phyloP scores from a whole-genome alignment of 2,797 vertebrate genomes.

The Characodon lateralis region DNA sequence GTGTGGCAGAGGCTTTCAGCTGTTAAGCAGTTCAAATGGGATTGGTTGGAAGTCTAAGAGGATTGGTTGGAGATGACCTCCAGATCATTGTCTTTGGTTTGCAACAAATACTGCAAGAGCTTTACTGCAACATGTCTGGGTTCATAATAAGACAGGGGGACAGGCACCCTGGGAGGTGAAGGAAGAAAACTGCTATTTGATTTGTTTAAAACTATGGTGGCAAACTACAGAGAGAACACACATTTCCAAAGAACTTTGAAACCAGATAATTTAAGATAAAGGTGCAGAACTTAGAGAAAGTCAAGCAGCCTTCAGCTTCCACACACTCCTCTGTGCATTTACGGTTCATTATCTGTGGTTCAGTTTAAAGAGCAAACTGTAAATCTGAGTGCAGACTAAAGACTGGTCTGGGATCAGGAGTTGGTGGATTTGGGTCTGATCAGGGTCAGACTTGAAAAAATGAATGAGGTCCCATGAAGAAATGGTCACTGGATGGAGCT shows the following conservation, averaged over 20 bases:
- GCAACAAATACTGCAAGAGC: constrained; percentile 22
- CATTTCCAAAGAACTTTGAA: not conserved
- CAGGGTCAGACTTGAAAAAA: not conserved
- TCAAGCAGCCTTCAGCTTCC: not conserved
- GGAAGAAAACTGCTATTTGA: not conserved
- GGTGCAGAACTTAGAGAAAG: not conserved
- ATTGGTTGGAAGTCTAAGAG: constrained; percentile 53
- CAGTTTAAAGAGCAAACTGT: not conserved
- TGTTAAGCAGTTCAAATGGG: constrained; percentile 55
- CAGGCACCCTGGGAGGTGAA: not conserved
- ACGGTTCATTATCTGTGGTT: not conserved
- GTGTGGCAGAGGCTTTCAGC: constrained; percentile 37
- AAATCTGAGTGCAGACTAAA: not conserved
- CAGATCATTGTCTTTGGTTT: constrained; percentile 50
- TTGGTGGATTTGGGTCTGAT: not conserved
- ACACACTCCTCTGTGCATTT: not conserved
- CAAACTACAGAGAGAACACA: not conserved
- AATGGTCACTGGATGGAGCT: not conserved
- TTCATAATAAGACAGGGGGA: constrained; percentile 22
- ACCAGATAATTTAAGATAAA: not conserved
- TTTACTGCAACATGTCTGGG: constrained; percentile 27
- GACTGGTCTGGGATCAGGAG: not conserved
- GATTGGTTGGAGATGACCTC: constrained; percentile 65
- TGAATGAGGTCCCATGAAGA: not conserved
- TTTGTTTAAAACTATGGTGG: not conserved